Conservation (phyloP, 2,113 vertebrate species). For the Marmota monax region DNA sequence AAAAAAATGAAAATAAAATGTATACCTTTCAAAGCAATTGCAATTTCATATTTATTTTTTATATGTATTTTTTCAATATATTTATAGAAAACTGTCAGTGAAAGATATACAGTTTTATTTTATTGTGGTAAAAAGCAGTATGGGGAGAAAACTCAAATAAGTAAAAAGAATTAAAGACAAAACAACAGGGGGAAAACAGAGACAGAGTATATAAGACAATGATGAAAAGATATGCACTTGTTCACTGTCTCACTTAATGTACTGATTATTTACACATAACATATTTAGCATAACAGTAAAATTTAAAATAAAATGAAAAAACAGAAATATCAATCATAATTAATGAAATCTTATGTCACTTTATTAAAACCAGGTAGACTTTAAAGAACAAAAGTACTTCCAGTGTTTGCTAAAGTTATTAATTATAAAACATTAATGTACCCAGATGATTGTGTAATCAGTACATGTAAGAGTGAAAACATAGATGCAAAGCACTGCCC, state of each 20-base stretch:
- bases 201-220: background rate
- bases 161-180: background rate
- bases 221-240: background rate
- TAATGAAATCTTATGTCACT: background rate
- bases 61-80: too few species aligned
- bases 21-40: background rate
- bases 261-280: background rate
- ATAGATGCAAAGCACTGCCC: background rate
- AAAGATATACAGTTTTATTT: too few species aligned
- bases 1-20: background rate
- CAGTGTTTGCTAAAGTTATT: background rate
- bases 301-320: background rate
- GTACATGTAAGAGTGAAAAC: background rate
- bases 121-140: background rate
- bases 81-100: too few species aligned
- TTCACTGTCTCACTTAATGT: background rate
- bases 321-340: background rate
- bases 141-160: background rate
- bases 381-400: background rate
- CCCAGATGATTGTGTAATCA: background rate
- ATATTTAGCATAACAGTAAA: background rate
- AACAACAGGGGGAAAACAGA: background rate
- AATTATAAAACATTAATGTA: background rate
- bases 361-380: background rate
- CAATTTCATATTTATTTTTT: too few species aligned